Evolutionary conservation across 2,888 invertebrate genomes (phyloP).

Genomic region (Meiosimyza decipiens): DNA sequence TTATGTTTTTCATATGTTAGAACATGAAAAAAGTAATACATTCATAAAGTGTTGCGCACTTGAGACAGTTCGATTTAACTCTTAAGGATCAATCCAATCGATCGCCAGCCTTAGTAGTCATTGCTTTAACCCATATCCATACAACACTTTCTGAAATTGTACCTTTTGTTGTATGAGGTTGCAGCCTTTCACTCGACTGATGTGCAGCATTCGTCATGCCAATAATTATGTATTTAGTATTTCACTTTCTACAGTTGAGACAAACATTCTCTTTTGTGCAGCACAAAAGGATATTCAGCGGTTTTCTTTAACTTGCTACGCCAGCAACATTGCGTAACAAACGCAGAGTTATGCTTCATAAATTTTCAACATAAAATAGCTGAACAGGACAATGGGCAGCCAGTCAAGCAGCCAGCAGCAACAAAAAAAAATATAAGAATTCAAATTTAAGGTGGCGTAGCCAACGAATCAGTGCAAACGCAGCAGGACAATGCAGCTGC

Average conservation of each 20-base stretch:
- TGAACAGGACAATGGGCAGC: neutral
- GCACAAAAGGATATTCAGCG: conserved; percentile 1
- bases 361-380: no score
- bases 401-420: neutral
- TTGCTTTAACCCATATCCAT: no score
- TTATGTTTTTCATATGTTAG: no score
- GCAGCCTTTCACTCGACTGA: neutral
- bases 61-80: no score
- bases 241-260: neutral
- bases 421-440: conserved; percentile 3
- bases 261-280: neutral
- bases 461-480: conserved; percentile 26
- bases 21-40: no score
- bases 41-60: no score
- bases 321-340: no score
- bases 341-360: no score
- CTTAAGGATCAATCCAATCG: no score
- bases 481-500: conserved; percentile 33
- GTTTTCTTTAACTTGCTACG: neutral
- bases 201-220: neutral
- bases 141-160: no score
- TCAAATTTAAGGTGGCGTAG: conserved; percentile 13
- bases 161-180: neutral
- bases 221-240: conserved; percentile 7
- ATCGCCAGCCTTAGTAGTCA: no score